Base-by-base conservation (phyloP, 2,797 vertebrate genomes). In the Cossypha heuglini region DNA sequence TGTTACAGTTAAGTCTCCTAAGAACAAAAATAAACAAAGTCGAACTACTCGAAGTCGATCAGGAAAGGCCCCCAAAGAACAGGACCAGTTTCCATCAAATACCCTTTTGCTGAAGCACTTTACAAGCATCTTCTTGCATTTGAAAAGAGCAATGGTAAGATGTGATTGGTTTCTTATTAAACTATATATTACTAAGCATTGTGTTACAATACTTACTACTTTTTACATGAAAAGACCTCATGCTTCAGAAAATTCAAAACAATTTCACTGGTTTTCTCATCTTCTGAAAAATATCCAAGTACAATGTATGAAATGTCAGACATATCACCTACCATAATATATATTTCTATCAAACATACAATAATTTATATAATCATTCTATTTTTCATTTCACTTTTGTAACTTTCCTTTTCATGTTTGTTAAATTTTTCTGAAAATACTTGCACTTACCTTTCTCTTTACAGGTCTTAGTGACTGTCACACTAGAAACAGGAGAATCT, bases 61-160 rank as follows among this genome's bases (percentile, higher is more conserved):
- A 52, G 57, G 78, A 63, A 95, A 72, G 62, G 38, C 40, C 6
- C 5, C 54, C 1, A 42, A 85, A 69, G 69, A 94, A 69, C 26
- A 8, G 35, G 71, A 66, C 38, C 52, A 31, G 54, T 31, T 85
- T 84, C 46, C 24, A 15, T 83, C 86, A 42, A 89, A 77, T 86
- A 15, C 54, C 16, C 38, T 63, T 78, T 86, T 98, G 58, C 42
- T 98, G 88, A 97, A 98, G 16, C 98, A 98, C 83, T 97, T 99
- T 71, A 91, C 90, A 86, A 98, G 98, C 92, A 97, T 98, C 15
- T 98, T 98, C 93, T 59, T 98, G 68, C 94, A 99, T 97, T 98
- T 99, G 91, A 98, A 95, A 94, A 99, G 98, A 97, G 99, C 99
- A 57, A 98, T 98, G 98, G 99, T 99, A 98, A 97, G 94, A 29